Evolutionary conservation across 2,797 vertebrate species (phyloP).

Genomic region (Zenarchopterus dispar): DNA sequence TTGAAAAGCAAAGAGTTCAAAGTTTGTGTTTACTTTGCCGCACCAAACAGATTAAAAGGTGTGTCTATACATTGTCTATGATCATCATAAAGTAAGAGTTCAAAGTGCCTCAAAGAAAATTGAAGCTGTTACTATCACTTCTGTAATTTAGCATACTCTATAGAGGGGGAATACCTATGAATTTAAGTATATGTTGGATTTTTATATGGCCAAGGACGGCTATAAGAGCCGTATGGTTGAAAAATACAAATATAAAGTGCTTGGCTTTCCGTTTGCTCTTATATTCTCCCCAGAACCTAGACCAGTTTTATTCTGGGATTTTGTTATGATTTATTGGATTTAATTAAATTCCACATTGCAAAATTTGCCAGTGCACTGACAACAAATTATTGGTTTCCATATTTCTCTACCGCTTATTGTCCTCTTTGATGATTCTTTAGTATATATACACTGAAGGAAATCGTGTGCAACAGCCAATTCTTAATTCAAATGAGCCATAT

Average conservation of each 20-base stretch:
- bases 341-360: not conserved
- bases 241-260: not conserved
- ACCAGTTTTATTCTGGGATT: not conserved
- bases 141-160: slow-evolving; percentile 39
- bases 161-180: slow-evolving; percentile 33
- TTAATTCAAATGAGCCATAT: slow-evolving; percentile 33
- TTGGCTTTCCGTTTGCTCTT: slow-evolving; percentile 3
- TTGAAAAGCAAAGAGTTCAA: slow-evolving; percentile 80
- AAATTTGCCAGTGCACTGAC: not conserved
- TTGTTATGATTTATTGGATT: slow-evolving; percentile 1
- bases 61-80: slow-evolving; percentile 68
- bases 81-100: slow-evolving; percentile 69
- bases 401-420: not conserved
- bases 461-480: slow-evolving; percentile 22
- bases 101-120: slow-evolving; percentile 72
- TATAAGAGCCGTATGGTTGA: slow-evolving; percentile 12
- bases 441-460: slow-evolving; percentile 9
- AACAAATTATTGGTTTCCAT: slow-evolving; percentile 17
- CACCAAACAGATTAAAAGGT: slow-evolving; percentile 76
- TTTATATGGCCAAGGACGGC: slow-evolving; percentile 9
- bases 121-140: slow-evolving; percentile 55
- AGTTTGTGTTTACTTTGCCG: slow-evolving; percentile 81
- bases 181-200: slow-evolving; percentile 5
- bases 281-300: not conserved
- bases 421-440: slow-evolving; percentile 15